A percentile compares a stretch with the other conserved stretches of the same genome.
Evolutionary conservation across 2,888 invertebrate species (phyloP).

Genomic region (Notocelia uddmanniana): DNA sequence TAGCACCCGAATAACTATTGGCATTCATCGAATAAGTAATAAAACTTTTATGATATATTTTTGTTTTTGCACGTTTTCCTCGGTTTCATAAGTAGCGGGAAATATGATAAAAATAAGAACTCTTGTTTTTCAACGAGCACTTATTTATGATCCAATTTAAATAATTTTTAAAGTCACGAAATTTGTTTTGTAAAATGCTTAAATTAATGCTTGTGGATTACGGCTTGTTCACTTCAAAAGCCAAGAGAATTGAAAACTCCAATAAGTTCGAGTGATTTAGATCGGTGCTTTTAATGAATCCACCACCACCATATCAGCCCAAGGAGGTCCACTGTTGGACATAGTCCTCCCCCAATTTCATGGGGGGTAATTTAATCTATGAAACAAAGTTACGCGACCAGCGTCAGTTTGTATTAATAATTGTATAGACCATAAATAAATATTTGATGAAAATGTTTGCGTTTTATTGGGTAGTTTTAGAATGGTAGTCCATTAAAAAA

Average conservation of each 20-base stretch:
- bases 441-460: too few relatives aligned
- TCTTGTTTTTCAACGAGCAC: conserved; percentile 22
- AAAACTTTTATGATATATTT: conserved; percentile 41
- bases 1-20: conserved; percentile 34
- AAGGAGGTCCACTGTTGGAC: too few relatives aligned
- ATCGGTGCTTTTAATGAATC: too few relatives aligned
- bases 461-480: too few relatives aligned
- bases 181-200: conserved; percentile 6
- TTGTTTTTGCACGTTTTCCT: conserved; percentile 35
- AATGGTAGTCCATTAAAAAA: too few relatives aligned
- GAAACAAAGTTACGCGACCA: too few relatives aligned
- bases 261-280: too few relatives aligned
- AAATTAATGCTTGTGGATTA: conserved; percentile 1
- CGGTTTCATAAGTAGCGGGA: conserved; percentile 27
- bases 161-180: not conserved
- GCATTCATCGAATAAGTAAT: conserved; percentile 41
- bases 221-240: not conserved
- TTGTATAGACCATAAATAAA: too few relatives aligned
- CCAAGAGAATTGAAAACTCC: not conserved
- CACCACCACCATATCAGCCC: too few relatives aligned
- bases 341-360: too few relatives aligned
- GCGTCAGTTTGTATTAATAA: too few relatives aligned
- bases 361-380: too few relatives aligned
- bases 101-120: conserved; percentile 36
- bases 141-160: conserved; percentile 12